phyloP scores from a whole-genome alignment of 2,113 vertebrate genomes.

The Mesocricetus auratus region DNA sequence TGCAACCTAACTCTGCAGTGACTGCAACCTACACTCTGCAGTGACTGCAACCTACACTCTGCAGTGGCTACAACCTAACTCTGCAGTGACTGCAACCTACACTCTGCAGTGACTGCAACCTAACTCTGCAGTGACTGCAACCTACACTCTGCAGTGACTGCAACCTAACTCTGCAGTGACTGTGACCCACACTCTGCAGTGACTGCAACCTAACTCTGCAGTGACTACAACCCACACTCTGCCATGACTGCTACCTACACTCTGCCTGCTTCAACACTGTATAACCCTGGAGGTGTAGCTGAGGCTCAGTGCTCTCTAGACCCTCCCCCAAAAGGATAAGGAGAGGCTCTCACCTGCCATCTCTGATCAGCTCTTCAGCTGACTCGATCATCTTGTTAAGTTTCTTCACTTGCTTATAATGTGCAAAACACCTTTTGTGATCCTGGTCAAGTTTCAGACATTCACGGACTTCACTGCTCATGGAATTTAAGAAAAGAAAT shows the following conservation, averaged over 20 bases:
- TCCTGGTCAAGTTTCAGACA: conserved; percentile 98
- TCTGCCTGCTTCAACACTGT: not conserved
- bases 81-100: not conserved
- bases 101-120: not conserved
- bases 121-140: not conserved
- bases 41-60: not conserved
- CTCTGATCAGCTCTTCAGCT: conserved; percentile 94
- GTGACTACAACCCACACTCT: too few relatives aligned
- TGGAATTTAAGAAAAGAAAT: conserved; percentile 66
- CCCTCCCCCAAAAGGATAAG: too few relatives aligned
- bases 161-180: too few relatives aligned
- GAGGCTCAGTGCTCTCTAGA: not conserved
- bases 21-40: not conserved
- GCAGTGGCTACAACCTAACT: too few relatives aligned
- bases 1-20: not conserved
- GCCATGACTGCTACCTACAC: not conserved
- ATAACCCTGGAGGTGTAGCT: not conserved
- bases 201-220: not conserved
- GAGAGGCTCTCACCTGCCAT: conserved; percentile 90
- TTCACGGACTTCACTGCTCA: conserved; percentile 95
- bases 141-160: not conserved
- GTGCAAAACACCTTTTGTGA: conserved; percentile 96
- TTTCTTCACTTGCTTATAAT: conserved; percentile 99
- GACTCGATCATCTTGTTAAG: conserved; percentile 95
- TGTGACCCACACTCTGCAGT: not conserved